These are phyloP conservation scores for Apodemia hepburni DNA, from an alignment of 2,888 invertebrate species.

Conservation along the genomic window DNA sequence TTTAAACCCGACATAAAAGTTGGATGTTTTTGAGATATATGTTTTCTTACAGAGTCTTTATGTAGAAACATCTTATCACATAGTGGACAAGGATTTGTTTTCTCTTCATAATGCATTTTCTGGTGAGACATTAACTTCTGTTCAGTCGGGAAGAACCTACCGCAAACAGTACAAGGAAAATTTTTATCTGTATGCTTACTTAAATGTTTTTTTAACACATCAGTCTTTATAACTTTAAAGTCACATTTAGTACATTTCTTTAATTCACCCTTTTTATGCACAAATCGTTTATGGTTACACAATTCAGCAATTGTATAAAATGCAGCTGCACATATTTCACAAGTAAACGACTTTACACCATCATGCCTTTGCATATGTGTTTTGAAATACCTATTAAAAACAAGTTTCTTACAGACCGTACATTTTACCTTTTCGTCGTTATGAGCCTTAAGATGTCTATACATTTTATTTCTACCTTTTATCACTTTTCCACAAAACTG, in stretches of 20 bases:
- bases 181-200: constrained; percentile 46
- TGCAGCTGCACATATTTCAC: constrained; percentile 55
- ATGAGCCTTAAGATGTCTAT: constrained; percentile 51
- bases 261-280: constrained; percentile 42
- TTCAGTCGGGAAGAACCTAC: constrained; percentile 46
- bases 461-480: constrained; percentile 46
- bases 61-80: constrained; percentile 49
- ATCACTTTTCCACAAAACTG: constrained; percentile 56
- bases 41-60: constrained; percentile 40
- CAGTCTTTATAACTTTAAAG: constrained; percentile 40
- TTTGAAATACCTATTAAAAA: constrained; percentile 39
- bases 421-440: constrained; percentile 34
- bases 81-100: constrained; percentile 44
- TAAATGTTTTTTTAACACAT: constrained; percentile 44
- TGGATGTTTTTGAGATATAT: constrained; percentile 35
- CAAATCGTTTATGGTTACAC: constrained; percentile 47
- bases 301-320: constrained; percentile 55
- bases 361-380: constrained; percentile 54
- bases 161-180: constrained; percentile 50
- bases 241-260: constrained; percentile 52
- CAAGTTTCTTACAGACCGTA: constrained; percentile 44
- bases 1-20: neutral
- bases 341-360: constrained; percentile 49
- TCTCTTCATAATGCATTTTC: constrained; percentile 50
- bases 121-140: constrained; percentile 48